A percentile compares a stretch with the other conserved stretches of the same genome.
Evolutionary conservation across 2,113 vertebrate species (phyloP).

Genomic region (Macquaria ambigua): DNA sequence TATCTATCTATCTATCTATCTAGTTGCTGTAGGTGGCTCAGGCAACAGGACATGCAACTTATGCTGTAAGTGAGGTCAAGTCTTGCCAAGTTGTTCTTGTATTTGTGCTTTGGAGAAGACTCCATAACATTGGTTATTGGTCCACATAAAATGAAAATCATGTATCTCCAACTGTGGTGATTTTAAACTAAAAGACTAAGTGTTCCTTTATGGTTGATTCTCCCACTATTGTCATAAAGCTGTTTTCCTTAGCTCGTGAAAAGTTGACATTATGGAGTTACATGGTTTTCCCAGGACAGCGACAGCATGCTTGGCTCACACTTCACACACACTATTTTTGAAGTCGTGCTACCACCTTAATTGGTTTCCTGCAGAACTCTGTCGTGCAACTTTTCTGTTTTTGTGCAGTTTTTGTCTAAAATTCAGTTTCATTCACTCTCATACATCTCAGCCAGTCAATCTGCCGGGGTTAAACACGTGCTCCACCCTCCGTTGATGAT

Average conservation of each 20-base stretch:
- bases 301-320: neutral
- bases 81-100: neutral
- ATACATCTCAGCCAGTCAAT: neutral
- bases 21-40: neutral
- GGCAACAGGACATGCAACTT: neutral
- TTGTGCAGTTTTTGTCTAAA: neutral
- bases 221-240: neutral
- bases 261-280: neutral
- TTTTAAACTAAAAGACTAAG: neutral
- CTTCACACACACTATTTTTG: neutral
- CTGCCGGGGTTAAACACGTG: constrained; percentile 21
- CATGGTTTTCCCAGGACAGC: neutral
- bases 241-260: neutral
- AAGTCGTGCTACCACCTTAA: neutral
- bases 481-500: constrained; percentile 13
- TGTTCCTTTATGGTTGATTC: neutral
- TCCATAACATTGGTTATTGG: neutral
- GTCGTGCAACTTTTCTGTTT: constrained; percentile 9
- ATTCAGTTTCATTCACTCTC: constrained; percentile 9
- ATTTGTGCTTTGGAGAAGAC: neutral
- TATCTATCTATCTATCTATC: neutral
- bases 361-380: constrained; percentile 23
- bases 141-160: too few species aligned
- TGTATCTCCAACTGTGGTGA: neutral
- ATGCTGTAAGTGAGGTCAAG: neutral